Evolutionary conservation across 2,797 vertebrate species (phyloP), one percentile per base, ranked within the genome.

Genomic region (Takifugu rubripes): DNA sequence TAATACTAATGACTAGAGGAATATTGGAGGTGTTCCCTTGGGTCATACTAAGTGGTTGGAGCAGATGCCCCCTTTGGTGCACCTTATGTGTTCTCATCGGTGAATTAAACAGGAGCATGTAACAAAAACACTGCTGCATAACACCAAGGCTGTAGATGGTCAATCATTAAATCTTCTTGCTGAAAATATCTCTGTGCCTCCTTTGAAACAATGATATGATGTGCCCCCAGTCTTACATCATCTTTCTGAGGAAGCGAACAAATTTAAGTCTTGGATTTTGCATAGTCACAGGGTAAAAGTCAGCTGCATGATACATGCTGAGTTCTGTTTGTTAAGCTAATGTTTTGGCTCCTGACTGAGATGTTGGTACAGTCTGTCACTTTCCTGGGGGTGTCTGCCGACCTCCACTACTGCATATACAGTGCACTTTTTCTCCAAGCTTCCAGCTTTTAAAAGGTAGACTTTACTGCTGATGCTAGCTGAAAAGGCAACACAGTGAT

Each of bases 341-440:
- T 78, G 72, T 59, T 68, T 69, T 71, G 64, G 71, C 64, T 62
- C 75, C 43, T 52, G 68, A 74, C 56, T 11, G 60, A 81, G 80
- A 82, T 84, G 82, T 79, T 61, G 66, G 70, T 77, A 58, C 78
- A 82, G 77, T 57, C 79, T 81, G 75, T 60, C 48, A 57, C 78
- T 66, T 73, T 66, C 36, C 59, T n/a, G 21, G 56, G 56, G 72
- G 61, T 72, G 78, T 66, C 64, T 21, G 77, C 77, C 53, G 3
- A 54, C 70, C 52, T 72, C 64, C 45, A 6, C 59, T 54, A 4
- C 67, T 68, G 61, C 56, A 47, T 49, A 51, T 70, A 49, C 31
- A 33, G 7, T 10, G 3, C 33, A 6, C 12, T 2, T 66, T 68
- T 63, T 72, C 42, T 66, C 56, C 33, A 49, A 75, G 63, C 29